Base-by-base conservation (phyloP, 2,113 vertebrate genomes). In the Otocyon megalotis region DNA sequence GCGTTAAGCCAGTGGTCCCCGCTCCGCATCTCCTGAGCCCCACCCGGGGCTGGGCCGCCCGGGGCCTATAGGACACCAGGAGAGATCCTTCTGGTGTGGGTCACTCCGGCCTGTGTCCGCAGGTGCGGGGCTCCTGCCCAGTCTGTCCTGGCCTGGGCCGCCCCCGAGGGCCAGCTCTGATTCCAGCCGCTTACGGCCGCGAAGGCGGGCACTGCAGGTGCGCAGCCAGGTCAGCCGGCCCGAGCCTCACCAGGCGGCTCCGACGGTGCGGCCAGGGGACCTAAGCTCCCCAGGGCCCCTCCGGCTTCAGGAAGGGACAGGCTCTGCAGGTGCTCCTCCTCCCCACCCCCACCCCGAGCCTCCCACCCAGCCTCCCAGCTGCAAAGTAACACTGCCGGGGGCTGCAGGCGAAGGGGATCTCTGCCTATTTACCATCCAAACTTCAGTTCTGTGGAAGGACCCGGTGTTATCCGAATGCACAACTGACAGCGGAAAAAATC, bases 401-500 rank as follows among this genome's bases (percentile, higher is more conserved):
- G 65, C 30, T 43, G 5, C 17, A 58, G 72, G 32, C 91, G 89
- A 93, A 95, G 83, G 63, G 92, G 82, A 83, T 96, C 93, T 69
- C 74, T 96, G 79, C 83, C 69, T 92, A 76, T 92, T 93, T 92
- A 71, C 83, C 87, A 91, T 80, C 48, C 28, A 60, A 89, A 90
- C 48, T 93, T 93, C 67, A 85, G 11, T 80, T 89, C 67, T 77
- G 28, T 37, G 63, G 62, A 80, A 90, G 37, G 92, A 94, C 17
- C 62, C 71, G 90, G 60, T 56, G 30, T 74, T 94, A 63, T 48
- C 71, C 60, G 77, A 90, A 93, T 19, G 35, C 26, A 93, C 80
- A 81, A 92, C 24, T 96, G 48, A 96, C 81, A 88, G 76, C 10
- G 17, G 93, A 84, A 92, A 92, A 95, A 96, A 87, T 83, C 53